phyloP scores from a whole-genome alignment of 2,888 invertebrate genomes.

The Timema podura region DNA sequence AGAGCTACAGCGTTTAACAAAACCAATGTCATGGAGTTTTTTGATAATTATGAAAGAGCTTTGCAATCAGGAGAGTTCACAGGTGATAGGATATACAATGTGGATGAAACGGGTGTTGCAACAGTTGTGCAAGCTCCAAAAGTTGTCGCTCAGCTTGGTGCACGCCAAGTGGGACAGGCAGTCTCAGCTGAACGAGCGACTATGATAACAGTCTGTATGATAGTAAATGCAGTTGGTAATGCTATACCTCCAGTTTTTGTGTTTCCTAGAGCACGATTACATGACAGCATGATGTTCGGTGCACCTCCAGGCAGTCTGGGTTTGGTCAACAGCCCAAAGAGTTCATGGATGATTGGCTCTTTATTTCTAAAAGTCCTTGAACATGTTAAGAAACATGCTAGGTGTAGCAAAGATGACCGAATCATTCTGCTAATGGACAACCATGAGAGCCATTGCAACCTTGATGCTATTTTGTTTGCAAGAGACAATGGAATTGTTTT shows the following conservation, averaged over 20 bases:
- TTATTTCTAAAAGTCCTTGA: slow-evolving; percentile 1
- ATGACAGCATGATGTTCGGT: neutral
- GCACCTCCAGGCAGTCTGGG: slow-evolving; percentile 17
- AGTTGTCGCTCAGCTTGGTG: slow-evolving; percentile 12
- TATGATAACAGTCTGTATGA: slow-evolving; percentile 1
- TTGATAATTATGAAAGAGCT: neutral
- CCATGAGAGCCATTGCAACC: slow-evolving; percentile 16
- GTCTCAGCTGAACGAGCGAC: slow-evolving; percentile 5
- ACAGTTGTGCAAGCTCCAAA: slow-evolving; percentile 8
- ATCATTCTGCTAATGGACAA: slow-evolving; percentile 17
- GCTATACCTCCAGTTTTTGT: neutral
- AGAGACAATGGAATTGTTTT: slow-evolving; percentile 16
- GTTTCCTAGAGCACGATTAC: neutral
- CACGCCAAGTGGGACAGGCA: slow-evolving; percentile 7
- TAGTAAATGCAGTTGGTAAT: slow-evolving; percentile 9
- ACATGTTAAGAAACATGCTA: slow-evolving; percentile 3
- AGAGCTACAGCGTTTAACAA: no score
- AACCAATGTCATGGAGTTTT: slow-evolving; percentile 2
- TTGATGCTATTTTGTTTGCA: slow-evolving; percentile 13
- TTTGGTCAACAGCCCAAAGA: neutral
- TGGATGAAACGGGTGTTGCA: no score
- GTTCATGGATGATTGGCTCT: slow-evolving; percentile 6
- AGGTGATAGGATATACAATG: neutral
- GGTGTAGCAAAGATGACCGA: slow-evolving; percentile 1
- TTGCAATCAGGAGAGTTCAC: neutral